Percentiles rank a stretch among this genome's conserved stretches.
Conservation (phyloP, 2,797 vertebrate genomes). For the Morelia viridis region DNA sequence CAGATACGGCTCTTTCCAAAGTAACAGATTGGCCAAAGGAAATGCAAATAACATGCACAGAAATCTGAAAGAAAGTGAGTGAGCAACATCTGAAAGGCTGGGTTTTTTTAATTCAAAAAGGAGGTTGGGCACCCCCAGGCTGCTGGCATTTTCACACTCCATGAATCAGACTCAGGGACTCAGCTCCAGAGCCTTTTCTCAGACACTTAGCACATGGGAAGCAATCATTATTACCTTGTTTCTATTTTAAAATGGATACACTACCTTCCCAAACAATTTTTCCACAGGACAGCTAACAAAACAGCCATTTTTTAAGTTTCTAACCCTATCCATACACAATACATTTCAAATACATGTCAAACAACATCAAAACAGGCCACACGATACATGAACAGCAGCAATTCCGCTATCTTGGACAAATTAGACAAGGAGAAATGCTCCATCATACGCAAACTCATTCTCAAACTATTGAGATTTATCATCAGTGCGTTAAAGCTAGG, state of each 20-base stretch:
- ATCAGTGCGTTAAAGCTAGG: background rate
- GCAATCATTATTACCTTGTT: background rate
- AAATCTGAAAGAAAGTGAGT: background rate
- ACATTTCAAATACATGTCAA: background rate
- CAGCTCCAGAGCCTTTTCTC: background rate
- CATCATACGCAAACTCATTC: background rate
- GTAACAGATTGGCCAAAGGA: background rate
- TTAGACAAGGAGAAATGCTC: background rate
- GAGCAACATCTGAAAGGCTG: background rate
- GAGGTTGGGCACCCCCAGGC: background rate
- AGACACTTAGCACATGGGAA: background rate
- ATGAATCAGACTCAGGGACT: background rate
- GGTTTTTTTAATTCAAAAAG: background rate
- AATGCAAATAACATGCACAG: background rate
- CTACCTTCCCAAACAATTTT: background rate
- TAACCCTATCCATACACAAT: background rate
- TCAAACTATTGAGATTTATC: background rate
- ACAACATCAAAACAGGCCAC: background rate
- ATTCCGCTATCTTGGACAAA: background rate
- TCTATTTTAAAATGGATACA: background rate
- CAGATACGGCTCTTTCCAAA: background rate
- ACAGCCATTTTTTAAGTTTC: background rate
- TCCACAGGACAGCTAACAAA: background rate
- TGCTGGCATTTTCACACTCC: background rate
- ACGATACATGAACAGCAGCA: background rate